Evolutionary conservation across 1,140 invertebrate genomes (phyloP).

Genomic region (Bathynomus jamesi): DNA sequence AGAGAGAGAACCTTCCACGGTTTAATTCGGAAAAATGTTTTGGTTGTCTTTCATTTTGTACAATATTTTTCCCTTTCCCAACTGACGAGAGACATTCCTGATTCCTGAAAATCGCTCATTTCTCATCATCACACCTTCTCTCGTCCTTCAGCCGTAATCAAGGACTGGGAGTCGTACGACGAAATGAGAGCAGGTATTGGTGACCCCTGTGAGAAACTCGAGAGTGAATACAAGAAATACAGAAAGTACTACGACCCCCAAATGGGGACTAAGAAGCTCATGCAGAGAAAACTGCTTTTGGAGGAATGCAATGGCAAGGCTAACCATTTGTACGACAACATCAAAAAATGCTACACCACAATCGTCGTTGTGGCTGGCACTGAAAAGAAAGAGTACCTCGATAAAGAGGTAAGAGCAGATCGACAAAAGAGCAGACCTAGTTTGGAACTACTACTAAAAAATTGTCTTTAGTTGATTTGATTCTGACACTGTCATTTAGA

Average conservation of each 20-base stretch:
- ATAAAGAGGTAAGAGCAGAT: constrained; percentile 36
- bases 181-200: constrained; percentile 31
- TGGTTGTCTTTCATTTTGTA: too few species aligned
- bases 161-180: constrained; percentile 39
- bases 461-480: too few species aligned
- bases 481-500: too few species aligned
- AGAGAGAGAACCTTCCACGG: too few species aligned
- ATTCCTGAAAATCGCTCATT: too few species aligned
- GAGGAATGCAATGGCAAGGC: constrained; percentile 31
- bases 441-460: too few species aligned
- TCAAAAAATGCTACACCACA: constrained; percentile 35
- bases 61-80: background rate
- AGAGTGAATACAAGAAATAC: constrained; percentile 37
- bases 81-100: too few species aligned
- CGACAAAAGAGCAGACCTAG: too few species aligned
- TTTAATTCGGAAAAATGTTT: too few species aligned
- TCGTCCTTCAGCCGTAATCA: constrained; percentile 26
- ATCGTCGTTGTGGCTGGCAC: constrained; percentile 37
- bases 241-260: constrained; percentile 38
- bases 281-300: constrained; percentile 26
- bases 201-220: constrained; percentile 37
- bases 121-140: too few species aligned
- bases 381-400: constrained; percentile 38
- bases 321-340: constrained; percentile 26
- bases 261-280: constrained; percentile 34